A percentile compares a stretch with the other conserved stretches of the same genome.
phyloP scores from a whole-genome alignment of 92 coral and sea anemone genomes.

The Ricordea florida region DNA sequence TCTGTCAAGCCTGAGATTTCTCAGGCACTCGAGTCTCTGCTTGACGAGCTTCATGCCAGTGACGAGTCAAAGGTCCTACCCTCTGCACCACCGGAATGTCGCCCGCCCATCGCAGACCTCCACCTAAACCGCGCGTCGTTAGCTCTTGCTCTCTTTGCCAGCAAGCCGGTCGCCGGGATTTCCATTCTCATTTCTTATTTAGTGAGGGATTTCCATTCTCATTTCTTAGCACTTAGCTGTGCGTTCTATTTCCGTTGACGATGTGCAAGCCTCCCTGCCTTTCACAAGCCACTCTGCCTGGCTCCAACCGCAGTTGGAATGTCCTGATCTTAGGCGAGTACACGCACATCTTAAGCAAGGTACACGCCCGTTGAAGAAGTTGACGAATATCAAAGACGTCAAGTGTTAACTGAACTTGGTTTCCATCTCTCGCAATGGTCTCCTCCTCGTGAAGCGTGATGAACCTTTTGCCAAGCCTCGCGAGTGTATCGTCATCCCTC shows the following conservation, averaged over 20 bases:
- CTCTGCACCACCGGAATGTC: neutral
- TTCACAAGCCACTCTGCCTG: too few species aligned
- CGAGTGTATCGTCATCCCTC: neutral
- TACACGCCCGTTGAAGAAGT: too few species aligned
- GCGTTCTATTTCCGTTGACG: too few species aligned
- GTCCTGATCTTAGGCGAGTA: too few species aligned
- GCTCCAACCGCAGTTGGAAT: too few species aligned
- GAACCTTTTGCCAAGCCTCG: neutral
- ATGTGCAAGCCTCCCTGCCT: too few species aligned
- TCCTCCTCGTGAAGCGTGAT: neutral
- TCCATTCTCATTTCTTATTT: slow-evolving; percentile 12
- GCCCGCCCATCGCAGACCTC: neutral
- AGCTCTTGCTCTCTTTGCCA: slow-evolving; percentile 19
- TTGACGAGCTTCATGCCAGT: slow-evolving; percentile 18
- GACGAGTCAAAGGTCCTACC: slow-evolving; percentile 11
- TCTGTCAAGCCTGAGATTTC: slow-evolving; percentile 49
- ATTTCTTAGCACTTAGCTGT: too few species aligned
- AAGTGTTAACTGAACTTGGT: neutral
- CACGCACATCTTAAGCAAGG: too few species aligned
- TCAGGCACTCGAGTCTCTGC: slow-evolving; percentile 23
- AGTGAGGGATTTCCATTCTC: too few species aligned
- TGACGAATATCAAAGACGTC: neutral
- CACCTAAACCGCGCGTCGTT: neutral
- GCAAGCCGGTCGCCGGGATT: slow-evolving; percentile 28
- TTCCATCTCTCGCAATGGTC: neutral